Conservation (phyloP, 2,113 vertebrate genomes). For the Percina caprodes region DNA sequence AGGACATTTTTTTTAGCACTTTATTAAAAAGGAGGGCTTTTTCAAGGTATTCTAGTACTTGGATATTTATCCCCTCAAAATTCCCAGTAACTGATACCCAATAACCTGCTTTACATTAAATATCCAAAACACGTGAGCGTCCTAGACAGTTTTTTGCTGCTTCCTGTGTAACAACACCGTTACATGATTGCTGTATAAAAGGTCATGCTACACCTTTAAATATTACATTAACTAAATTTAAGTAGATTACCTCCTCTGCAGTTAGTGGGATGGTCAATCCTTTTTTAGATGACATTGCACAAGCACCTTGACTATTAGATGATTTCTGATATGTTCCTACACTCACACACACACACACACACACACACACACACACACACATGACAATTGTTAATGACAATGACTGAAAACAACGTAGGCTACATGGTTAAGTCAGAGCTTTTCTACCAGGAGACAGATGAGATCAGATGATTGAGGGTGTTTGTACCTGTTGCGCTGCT, state of each 20-base stretch:
- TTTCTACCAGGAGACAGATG: background rate
- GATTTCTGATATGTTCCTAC: conserved; percentile 41
- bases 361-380: background rate
- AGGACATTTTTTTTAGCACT: too few relatives aligned
- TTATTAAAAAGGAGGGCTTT: too few relatives aligned
- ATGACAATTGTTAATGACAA: background rate
- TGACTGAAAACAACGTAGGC: background rate
- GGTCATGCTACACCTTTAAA: background rate
- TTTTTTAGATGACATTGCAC: conserved; percentile 48
- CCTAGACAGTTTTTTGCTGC: background rate
- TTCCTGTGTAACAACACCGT: background rate
- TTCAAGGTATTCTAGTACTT: too few relatives aligned
- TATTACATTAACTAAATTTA: background rate
- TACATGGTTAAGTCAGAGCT: background rate
- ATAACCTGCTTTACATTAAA: background rate
- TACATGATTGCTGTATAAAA: background rate
- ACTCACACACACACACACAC: background rate
- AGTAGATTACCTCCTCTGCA: conserved; percentile 66
- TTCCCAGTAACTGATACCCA: background rate
- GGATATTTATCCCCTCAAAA: too few relatives aligned
- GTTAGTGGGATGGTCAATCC: conserved; percentile 67
- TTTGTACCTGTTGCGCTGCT: conserved; percentile 7
- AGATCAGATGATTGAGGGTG: background rate
- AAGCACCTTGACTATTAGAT: background rate
- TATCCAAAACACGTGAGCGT: background rate